Evolutionary conservation across 2,888 invertebrate genomes (phyloP), one percentile per base, ranked within the genome.

Genomic region (Acronicta psi): DNA sequence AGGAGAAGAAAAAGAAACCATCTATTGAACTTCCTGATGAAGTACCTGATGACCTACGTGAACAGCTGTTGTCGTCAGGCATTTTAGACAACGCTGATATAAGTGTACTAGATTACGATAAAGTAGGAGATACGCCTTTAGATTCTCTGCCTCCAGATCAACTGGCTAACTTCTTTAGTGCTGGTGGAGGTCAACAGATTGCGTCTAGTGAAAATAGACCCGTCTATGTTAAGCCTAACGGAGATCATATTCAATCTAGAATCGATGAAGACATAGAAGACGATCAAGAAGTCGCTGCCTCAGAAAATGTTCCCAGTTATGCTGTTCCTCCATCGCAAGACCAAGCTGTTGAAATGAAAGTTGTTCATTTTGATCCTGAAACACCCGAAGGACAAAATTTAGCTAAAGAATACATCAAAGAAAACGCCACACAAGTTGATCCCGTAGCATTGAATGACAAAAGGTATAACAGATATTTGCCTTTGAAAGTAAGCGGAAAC

Each of bases 11-110:
- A 75, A 94, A 94, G 50, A 95, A 94, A 80, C 92, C 95, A 37
- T 50, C 86, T 2, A 85, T 95, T 59, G 95, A 96, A 70, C 90
- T 98, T 41, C 98, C 98, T 11, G 98, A 97, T 78, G 98, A 98
- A 93, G 98, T 98, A 7, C 98, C 98, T 5, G 98, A 97, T 70
- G 98, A 98, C 77, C 94, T 98, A 43, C 95, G 98, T 38, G 95
- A 97, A 82, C 98, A 98, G 79, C 90, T 98, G 6, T 89, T 98
- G 43, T 96, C 97, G 46, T 98, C 98, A 0, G 98, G 98, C 37
- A 98, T 98, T 75, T 91, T 98, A 54, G 97, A 97, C 73, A 97
- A 98, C 81, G 98, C 98, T 42, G 97, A 98, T 77, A 98, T 98
- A 60, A 98, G 98, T 72, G 95, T 98, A 45, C 90, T 98, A 59